Conservation (phyloP, 2,113 vertebrate species). For the Muntiacus muntjak region DNA sequence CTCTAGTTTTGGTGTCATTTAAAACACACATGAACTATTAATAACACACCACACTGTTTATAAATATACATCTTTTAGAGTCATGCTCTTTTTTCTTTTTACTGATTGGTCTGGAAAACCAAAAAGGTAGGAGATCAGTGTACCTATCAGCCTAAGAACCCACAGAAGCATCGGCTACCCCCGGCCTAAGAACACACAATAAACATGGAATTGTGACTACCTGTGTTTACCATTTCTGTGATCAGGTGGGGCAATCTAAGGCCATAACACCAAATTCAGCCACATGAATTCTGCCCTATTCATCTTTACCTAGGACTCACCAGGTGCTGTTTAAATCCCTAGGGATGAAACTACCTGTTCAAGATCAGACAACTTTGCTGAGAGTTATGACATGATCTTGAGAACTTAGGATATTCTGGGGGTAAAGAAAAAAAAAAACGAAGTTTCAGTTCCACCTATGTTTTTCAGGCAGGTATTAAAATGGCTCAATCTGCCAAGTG, state of each 20-base stretch:
- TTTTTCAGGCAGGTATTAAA: slow-evolving; percentile 14
- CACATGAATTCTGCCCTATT: not conserved
- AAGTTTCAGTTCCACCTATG: not conserved
- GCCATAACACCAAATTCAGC: not conserved
- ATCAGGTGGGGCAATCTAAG: not conserved
- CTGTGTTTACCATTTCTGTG: not conserved
- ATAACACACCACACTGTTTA: not conserved
- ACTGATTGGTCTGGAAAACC: not conserved
- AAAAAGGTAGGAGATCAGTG: not conserved
- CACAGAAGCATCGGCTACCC: not conserved
- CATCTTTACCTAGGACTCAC: not conserved
- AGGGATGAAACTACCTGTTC: not conserved
- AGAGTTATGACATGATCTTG: not conserved
- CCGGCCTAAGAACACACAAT: not conserved
- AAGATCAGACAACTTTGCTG: not conserved
- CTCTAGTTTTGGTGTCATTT: not conserved
- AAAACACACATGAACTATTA: not conserved
- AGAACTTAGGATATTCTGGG: not conserved
- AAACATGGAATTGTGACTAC: not conserved
- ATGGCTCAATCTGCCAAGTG: not conserved
- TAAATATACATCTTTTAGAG: not conserved
- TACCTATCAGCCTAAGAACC: not conserved
- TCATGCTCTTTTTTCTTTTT: not conserved
- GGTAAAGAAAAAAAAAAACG: not conserved
- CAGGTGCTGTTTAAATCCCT: not conserved